A percentile compares a stretch with the other conserved stretches of the same genome.
Conservation (phyloP, 2,888 invertebrate genomes). For the Lepidochitona cinerea region DNA sequence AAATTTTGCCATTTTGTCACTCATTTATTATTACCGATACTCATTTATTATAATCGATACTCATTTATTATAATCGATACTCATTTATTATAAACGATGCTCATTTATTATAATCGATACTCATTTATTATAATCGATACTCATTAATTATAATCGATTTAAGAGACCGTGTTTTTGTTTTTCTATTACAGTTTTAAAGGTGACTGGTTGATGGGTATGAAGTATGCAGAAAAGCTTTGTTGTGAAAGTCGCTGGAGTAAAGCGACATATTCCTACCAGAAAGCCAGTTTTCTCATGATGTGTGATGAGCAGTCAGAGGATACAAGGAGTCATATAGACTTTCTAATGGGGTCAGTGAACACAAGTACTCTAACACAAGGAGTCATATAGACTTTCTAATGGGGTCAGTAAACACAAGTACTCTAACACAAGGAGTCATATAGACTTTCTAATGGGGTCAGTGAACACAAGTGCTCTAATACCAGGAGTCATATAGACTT, state of each 20-base stretch:
- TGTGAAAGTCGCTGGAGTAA: constrained; percentile 92
- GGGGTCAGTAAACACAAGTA: background rate
- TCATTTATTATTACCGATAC: too few species aligned
- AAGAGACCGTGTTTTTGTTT: too few species aligned
- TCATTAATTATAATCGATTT: too few species aligned
- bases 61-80: too few species aligned
- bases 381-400: background rate
- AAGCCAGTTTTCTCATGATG: constrained; percentile 87
- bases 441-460: background rate
- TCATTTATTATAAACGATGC: too few species aligned
- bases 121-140: too few species aligned
- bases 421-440: background rate
- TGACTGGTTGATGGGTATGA: constrained; percentile 84
- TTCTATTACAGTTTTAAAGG: constrained; percentile 71
- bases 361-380: background rate
- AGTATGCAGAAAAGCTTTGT: constrained; percentile 80
- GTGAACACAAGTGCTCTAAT: background rate
- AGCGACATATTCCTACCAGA: constrained; percentile 92
- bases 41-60: too few species aligned
- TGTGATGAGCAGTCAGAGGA: constrained; percentile 73
- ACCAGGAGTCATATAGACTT: too few species aligned
- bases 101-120: too few species aligned
- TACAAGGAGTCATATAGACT: constrained; percentile 74
- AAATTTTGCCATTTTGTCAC: too few species aligned
- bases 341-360: constrained; percentile 80